Conservation (phyloP, 1,140 invertebrate species). For the Latrodectus geometricus region DNA sequence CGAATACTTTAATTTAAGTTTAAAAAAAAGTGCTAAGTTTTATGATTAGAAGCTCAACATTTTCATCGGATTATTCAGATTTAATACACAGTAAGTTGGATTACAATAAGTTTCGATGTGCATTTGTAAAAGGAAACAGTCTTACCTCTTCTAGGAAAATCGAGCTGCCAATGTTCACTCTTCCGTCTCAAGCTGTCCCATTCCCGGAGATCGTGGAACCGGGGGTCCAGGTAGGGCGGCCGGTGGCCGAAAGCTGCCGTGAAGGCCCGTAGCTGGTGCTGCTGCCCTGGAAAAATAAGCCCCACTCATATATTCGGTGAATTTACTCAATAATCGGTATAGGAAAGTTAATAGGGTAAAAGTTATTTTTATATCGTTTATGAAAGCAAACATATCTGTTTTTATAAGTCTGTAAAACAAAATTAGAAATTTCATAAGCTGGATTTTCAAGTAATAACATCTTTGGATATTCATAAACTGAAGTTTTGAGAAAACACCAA, state of each 20-base stretch:
- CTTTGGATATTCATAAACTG: no score
- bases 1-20: no score
- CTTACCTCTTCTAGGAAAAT: conserved; percentile 55
- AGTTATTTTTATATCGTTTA: background rate
- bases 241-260: conserved; percentile 64
- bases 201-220: conserved; percentile 82
- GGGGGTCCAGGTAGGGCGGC: conserved; percentile 66
- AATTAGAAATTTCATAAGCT: no score
- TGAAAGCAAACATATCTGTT: background rate
- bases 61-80: no score
- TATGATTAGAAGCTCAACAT: no score
- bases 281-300: conserved; percentile 62
- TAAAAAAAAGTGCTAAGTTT: no score
- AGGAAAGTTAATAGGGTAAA: background rate
- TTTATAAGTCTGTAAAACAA: background rate
- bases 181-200: conserved; percentile 74
- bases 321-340: background rate
- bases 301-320: background rate
- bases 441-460: no score
- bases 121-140: background rate
- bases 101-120: no score
- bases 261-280: conserved; percentile 65
- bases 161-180: conserved; percentile 62
- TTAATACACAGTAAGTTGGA: no score
- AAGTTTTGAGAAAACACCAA: no score